A percentile compares a stretch with the other conserved stretches of the same genome.
phyloP scores from a whole-genome alignment of 2,888 invertebrate species.

The Polydrusus tereticollis region DNA sequence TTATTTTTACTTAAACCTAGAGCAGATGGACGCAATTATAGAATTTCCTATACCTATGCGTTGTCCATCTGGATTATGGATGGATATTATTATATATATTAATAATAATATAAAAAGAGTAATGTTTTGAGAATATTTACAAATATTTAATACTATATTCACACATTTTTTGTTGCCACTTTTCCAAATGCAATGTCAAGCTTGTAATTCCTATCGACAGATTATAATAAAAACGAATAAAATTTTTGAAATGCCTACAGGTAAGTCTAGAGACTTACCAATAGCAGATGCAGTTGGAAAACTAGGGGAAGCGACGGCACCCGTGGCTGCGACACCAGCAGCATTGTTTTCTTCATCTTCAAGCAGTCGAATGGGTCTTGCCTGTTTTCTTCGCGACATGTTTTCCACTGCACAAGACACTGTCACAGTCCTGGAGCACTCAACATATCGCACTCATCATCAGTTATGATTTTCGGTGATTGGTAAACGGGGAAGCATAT shows the following conservation, averaged over 20 bases:
- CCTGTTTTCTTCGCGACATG: constrained; percentile 72
- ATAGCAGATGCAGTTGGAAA: constrained; percentile 50
- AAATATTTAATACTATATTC: too few species aligned
- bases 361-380: constrained; percentile 69
- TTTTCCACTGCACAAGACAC: constrained; percentile 59
- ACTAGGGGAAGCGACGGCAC: constrained; percentile 54
- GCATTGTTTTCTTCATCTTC: constrained; percentile 67
- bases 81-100: too few species aligned
- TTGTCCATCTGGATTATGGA: too few species aligned
- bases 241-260: neutral
- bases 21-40: too few species aligned
- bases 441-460: constrained; percentile 57
- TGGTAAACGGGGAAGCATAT: constrained; percentile 61
- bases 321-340: constrained; percentile 52
- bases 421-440: constrained; percentile 57
- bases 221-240: neutral
- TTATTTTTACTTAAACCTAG: too few species aligned
- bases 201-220: neutral
- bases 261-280: constrained; percentile 43
- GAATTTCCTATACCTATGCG: too few species aligned
- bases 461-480: constrained; percentile 60
- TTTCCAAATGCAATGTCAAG: neutral
- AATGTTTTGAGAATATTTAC: too few species aligned
- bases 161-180: too few species aligned
- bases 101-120: too few species aligned